phyloP scores from a whole-genome alignment of 1,140 invertebrate genomes.

The Scaptomyza pallida region DNA sequence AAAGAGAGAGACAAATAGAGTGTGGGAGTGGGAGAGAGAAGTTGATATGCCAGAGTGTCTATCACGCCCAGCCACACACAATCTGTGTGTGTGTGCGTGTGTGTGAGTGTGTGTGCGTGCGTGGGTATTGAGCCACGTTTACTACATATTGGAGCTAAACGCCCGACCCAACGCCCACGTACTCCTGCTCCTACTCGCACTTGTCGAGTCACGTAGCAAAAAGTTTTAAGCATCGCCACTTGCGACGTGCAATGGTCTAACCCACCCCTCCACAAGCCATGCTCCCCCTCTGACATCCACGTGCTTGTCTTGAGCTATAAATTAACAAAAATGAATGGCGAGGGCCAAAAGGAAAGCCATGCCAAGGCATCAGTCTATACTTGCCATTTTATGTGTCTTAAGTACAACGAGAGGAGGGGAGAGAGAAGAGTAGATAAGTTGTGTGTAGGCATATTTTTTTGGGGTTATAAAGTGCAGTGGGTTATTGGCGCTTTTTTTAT shows the following conservation, averaged over 20 bases:
- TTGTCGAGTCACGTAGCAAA: constrained; percentile 79
- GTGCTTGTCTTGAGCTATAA: constrained; percentile 68
- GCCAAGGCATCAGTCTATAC: constrained; percentile 11
- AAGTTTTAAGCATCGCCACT: constrained; percentile 81
- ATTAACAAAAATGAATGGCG: constrained; percentile 81
- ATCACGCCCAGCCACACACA: constrained; percentile 3
- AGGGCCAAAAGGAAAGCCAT: constrained; percentile 21
- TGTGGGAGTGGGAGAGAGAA: background rate
- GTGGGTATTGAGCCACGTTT: constrained; percentile 76
- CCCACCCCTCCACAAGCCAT: background rate
- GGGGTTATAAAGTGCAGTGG: constrained; percentile 68
- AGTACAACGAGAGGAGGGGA: constrained; percentile 24
- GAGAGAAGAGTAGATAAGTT: background rate
- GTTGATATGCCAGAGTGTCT: constrained; percentile 22
- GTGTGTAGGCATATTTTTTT: constrained; percentile 5
- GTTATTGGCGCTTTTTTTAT: constrained; percentile 79
- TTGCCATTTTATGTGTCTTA: constrained; percentile 50
- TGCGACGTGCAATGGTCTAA: constrained; percentile 73
- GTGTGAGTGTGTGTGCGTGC: constrained; percentile 55
- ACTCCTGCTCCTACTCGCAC: constrained; percentile 23
- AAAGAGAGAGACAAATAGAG: too few species aligned
- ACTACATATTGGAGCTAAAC: constrained; percentile 49
- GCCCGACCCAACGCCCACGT: background rate
- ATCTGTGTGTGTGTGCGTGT: background rate
- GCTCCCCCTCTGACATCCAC: background rate